phyloP scores from a whole-genome alignment of 1,140 invertebrate species.

The Drosophila pachea region DNA sequence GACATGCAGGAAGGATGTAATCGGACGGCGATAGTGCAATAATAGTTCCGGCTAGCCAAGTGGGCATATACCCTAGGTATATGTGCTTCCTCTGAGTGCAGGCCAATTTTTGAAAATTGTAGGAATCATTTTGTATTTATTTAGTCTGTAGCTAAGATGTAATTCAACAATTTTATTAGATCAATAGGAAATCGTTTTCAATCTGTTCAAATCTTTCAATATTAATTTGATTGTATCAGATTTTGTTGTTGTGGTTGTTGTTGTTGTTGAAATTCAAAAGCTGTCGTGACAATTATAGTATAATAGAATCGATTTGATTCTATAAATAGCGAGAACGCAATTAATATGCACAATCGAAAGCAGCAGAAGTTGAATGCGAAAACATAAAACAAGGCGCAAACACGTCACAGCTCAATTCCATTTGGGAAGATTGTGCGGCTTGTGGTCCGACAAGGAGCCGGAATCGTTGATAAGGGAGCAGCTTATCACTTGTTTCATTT shows the following conservation, averaged over 20 bases:
- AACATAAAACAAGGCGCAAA: slow-evolving; percentile 7
- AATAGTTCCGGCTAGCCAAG: no score
- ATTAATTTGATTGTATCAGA: no score
- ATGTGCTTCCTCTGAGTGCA: no score
- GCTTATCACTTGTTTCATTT: slow-evolving; percentile 47
- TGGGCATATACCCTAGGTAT: no score
- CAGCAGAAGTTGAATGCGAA: neutral
- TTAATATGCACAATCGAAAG: slow-evolving; percentile 32
- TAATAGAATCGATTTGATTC: slow-evolving; percentile 62
- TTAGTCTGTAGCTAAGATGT: no score
- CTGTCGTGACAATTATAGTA: slow-evolving; percentile 56
- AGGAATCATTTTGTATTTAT: no score
- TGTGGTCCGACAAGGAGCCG: neutral
- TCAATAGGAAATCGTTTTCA: no score
- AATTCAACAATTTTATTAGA: no score
- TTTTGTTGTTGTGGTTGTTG: slow-evolving; percentile 1
- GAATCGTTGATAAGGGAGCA: slow-evolving; percentile 20
- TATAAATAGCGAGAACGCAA: slow-evolving; percentile 64
- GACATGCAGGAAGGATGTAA: no score
- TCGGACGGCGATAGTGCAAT: no score
- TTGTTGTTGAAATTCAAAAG: slow-evolving; percentile 54
- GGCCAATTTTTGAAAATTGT: no score
- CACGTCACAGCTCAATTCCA: slow-evolving; percentile 42
- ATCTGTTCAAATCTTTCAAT: neutral
- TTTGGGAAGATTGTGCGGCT: slow-evolving; percentile 11